Base-by-base conservation (phyloP, 2,113 vertebrate species). In the Labeo catla region DNA sequence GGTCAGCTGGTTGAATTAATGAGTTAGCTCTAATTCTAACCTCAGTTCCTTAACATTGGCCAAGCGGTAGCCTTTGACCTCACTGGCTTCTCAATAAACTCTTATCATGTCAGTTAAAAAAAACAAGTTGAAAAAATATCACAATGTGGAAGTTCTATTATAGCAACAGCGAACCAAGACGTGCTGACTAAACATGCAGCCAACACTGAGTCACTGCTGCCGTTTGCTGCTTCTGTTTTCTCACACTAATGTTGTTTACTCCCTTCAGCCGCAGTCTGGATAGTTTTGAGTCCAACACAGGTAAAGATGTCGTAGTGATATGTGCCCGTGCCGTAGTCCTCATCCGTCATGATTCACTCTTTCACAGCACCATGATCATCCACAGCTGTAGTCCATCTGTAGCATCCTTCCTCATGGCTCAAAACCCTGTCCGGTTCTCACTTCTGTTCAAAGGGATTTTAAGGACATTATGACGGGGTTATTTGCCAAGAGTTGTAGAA, bases 211-310 rank as follows among this genome's bases (percentile, higher is more conserved):
- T 66, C 21, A 6, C 45, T 86, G 15, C 11, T 57, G 52, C 54
- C 16, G 16, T 57, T 21, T 57, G 54, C 54, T 57, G 54, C 54
- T 57, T 57, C 7, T 59, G 61, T 74, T 84, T 76, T 81, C 54
- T 79, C 72, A 45, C 80, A 8, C 65, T 70, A 1, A 39, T 87
- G 86, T 92, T 82, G 65, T 83, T 73, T 28, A 19, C 45, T 89
- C 89, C 92, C 88, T 59, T 91, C 89, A 95, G 95, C 93, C 93
- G 91, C 93, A 95, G 95, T 95, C 92, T 95, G 95, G 94, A 95
- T 94, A 95, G 94, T 93, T 96, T 95, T 95, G 95, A 95, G 87
- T 93, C 95, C 81, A 94, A 92, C 91, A 93, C 95, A 95, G 95
- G 95, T 96, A 96, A 96, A 89, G 5, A 77, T 90, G 79, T 87